These are phyloP conservation scores for Gymnogyps californianus DNA, from an alignment of 2,113 vertebrate genomes.

Conservation along the genomic window DNA sequence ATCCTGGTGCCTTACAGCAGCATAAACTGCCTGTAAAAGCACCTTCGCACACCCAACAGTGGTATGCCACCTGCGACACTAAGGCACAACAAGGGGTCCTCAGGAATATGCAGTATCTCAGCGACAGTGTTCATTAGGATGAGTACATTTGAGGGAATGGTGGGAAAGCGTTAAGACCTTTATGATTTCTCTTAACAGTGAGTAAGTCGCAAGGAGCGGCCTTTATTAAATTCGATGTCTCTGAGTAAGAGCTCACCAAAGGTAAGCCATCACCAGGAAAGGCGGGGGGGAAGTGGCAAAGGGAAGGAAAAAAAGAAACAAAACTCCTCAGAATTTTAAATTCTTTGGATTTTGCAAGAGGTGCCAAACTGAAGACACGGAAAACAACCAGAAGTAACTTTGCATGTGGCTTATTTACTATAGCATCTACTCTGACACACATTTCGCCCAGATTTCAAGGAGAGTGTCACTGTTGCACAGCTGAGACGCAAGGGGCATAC, in stretches of 20 bases:
- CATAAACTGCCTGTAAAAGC: not conserved
- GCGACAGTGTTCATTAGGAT: rapidly evolving
- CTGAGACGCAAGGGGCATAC: not conserved
- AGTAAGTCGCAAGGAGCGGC: not conserved
- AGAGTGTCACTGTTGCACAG: not conserved
- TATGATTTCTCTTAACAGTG: not conserved
- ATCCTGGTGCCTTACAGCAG: not conserved
- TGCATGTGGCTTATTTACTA: not conserved
- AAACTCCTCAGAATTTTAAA: not conserved
- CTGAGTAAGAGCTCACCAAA: not conserved
- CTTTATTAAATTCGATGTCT: not conserved
- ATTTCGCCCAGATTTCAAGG: not conserved
- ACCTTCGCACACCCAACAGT: no score
- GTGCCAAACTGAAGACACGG: not conserved
- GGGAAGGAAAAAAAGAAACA: not conserved
- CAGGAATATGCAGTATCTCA: rapidly evolving
- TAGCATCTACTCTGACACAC: not conserved
- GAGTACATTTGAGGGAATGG: not conserved
- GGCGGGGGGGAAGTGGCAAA: not conserved
- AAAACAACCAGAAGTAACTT: not conserved
- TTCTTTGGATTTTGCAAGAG: not conserved
- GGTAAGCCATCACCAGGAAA: not conserved
- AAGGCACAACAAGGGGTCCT: not conserved
- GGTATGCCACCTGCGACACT: not conserved
- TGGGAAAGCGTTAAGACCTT: not conserved